Base-by-base conservation (phyloP, 2,888 invertebrate genomes). In the Lysandra coridon region DNA sequence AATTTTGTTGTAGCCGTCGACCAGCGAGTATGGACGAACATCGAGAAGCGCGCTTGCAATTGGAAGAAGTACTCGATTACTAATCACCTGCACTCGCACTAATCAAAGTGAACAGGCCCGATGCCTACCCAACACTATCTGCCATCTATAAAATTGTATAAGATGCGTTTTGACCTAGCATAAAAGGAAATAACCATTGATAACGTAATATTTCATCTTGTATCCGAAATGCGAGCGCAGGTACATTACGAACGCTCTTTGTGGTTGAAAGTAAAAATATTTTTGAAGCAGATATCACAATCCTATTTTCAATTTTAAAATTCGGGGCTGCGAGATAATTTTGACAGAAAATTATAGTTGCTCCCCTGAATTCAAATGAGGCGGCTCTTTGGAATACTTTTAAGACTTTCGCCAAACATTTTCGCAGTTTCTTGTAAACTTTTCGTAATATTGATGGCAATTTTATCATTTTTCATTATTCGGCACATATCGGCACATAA, bases 231-330 rank as follows among this genome's bases (percentile, higher is more conserved):
- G 14, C 14, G 12, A 5, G 33, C 33, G 4, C 33, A 23, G 14
- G 30, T 37, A 37, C 5, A 33, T 37, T 37, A 69, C 69, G 14
- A 14, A 69, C 1, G 14, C 33, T 1, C 69, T 37, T 37, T 69
- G 69, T 69, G 12, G 69, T 14, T 69, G 69, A 73, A 69, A 69
- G 17, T 14, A 17, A 37, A 37, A 69, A 33, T 37, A 69, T 69
- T 69, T 33, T 69, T 14, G 33, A 14, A 69, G 33, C 14, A 69
- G 17, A 69, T 69, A 69, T 69, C 17, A 69, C 69, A 69, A 69
- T 17, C 69, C 69, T 69, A 69, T 69, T 69, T 69, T 69, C 69
- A 69, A 69, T 69, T 69, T 69, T 69, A 69, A 69, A 69, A 69
- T 69, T 33, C 69, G 69, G 1, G 69, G 69, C 69, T 69, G 1